Evolutionary conservation across 2,888 invertebrate species (phyloP).

Genomic region (Ophion costatus): DNA sequence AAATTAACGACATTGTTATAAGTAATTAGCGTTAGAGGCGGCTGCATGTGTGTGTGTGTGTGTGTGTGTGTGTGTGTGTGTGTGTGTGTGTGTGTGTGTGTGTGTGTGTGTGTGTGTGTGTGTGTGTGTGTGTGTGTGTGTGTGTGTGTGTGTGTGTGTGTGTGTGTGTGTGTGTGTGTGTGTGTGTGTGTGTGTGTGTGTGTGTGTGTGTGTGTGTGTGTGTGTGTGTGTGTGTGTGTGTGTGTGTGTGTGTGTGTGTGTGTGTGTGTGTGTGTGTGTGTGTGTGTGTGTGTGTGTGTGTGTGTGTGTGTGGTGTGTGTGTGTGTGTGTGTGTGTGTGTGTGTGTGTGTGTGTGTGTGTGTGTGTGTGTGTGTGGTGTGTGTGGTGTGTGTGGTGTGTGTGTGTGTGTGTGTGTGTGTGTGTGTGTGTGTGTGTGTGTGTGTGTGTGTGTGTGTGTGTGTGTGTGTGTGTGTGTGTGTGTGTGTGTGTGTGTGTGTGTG

Average conservation of each 20-base stretch:
- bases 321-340: not conserved
- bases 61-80: not conserved
- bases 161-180: not conserved
- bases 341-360: not conserved
- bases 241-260: not conserved
- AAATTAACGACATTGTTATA: slow-evolving; percentile 83
- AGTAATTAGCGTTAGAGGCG: slow-evolving; percentile 79
- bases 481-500: not conserved
- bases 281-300: not conserved
- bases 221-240: not conserved
- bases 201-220: not conserved
- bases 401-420: no score
- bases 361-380: no score
- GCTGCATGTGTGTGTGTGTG: not conserved
- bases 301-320: not conserved
- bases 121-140: not conserved
- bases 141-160: not conserved
- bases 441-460: not conserved
- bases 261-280: no score
- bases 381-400: no score
- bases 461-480: not conserved
- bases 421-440: not conserved
- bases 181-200: not conserved
- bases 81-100: not conserved
- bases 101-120: not conserved